Evolutionary conservation across 2,888 invertebrate species (phyloP).

Genomic region (Zele albiditarsus): DNA sequence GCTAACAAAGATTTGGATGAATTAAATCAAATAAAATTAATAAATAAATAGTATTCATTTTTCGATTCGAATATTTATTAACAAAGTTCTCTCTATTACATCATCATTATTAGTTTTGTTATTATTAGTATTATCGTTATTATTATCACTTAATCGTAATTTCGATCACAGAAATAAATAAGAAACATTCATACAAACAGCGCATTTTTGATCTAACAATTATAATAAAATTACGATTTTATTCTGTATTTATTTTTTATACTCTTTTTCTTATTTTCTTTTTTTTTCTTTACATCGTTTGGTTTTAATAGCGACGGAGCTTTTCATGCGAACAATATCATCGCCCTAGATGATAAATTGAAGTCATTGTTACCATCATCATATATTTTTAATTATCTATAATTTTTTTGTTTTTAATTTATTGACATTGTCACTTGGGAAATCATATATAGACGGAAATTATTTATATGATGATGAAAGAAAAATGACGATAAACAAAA

Average conservation of each 20-base stretch:
- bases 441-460: background rate
- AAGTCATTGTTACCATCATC: background rate
- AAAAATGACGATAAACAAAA: background rate
- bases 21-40: background rate
- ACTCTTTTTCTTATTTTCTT: constrained; percentile 33
- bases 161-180: constrained; percentile 53
- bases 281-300: constrained; percentile 19
- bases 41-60: constrained; percentile 20
- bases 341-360: background rate
- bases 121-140: background rate
- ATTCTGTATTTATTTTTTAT: constrained; percentile 35
- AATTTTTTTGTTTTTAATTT: constrained; percentile 1
- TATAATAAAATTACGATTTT: constrained; percentile 49
- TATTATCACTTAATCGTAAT: constrained; percentile 38
- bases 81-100: constrained; percentile 47
- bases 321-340: background rate
- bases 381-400: background rate
- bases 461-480: background rate
- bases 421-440: background rate
- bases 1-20: background rate
- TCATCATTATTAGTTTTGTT: constrained; percentile 3
- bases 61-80: constrained; percentile 45
- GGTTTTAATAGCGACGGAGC: constrained; percentile 27
- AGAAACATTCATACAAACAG: constrained; percentile 51
- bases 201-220: constrained; percentile 43